Evolutionary conservation across 2,797 vertebrate species (phyloP).

Genomic region (Coccyzus lansbergi): DNA sequence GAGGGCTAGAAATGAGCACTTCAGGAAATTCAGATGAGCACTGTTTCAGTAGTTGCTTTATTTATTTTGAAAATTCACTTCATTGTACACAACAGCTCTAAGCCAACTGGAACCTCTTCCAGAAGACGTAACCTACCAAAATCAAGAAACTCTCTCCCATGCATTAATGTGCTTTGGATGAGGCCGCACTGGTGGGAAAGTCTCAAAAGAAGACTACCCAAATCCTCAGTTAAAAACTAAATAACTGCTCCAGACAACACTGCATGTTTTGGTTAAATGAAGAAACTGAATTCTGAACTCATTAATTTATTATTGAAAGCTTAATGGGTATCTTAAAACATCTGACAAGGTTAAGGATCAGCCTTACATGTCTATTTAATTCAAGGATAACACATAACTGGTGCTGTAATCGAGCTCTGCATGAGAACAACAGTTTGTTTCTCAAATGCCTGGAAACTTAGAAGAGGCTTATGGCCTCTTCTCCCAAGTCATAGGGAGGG

Average conservation of each 20-base stretch:
- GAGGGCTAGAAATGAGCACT: neutral
- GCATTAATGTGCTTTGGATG: neutral
- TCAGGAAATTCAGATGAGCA: neutral
- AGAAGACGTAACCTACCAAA: neutral
- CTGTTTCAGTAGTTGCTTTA: neutral
- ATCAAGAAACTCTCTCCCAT: neutral
- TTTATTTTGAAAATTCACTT: neutral
- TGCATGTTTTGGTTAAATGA: neutral
- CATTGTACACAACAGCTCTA: neutral
- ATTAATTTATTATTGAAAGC: neutral
- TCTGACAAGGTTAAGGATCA: neutral
- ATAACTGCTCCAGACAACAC: accelerated
- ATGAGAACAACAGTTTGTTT: neutral
- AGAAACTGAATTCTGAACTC: neutral
- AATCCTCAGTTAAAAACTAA: neutral
- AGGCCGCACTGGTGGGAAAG: neutral
- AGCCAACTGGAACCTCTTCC: neutral
- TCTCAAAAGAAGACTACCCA: neutral
- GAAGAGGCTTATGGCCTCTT: too few species aligned
- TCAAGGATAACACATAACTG: neutral
- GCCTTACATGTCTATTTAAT: neutral
- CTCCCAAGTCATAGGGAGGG: too few species aligned
- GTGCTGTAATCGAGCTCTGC: neutral
- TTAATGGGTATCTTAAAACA: neutral
- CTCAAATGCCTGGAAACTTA: neutral